phyloP scores from a whole-genome alignment of 2,888 invertebrate species.

The Sesia apiformis region DNA sequence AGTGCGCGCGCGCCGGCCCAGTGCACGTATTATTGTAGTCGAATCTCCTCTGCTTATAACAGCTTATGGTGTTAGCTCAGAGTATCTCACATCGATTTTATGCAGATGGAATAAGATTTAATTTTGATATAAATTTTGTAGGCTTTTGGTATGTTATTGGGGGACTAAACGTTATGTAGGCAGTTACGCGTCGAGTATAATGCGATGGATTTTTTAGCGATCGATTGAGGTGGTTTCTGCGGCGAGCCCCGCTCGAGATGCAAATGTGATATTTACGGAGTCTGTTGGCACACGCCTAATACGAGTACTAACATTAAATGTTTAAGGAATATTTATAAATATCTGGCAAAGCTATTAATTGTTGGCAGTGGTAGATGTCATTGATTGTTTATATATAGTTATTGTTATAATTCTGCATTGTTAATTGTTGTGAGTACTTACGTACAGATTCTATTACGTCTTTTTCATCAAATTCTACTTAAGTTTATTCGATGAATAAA shows the following conservation, averaged over 20 bases:
- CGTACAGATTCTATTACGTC: no score
- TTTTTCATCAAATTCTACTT: no score
- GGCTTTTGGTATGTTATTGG: slow-evolving; percentile 15
- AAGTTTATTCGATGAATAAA: no score
- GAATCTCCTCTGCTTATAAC: slow-evolving; percentile 45
- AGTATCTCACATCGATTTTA: slow-evolving; percentile 19
- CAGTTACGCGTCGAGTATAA: slow-evolving; percentile 59
- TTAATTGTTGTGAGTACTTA: no score
- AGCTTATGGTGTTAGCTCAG: slow-evolving; percentile 32
- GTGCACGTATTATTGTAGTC: slow-evolving; percentile 73
- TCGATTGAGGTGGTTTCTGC: slow-evolving; percentile 66
- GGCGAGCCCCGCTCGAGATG: slow-evolving; percentile 58
- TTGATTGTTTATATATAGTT: no score
- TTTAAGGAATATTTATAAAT: no score
- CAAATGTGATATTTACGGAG: slow-evolving; percentile 65
- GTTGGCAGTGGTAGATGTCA: no score
- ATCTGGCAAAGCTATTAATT: no score
- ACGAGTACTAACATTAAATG: no score
- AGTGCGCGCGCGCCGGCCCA: slow-evolving; percentile 73
- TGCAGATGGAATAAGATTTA: slow-evolving; percentile 19
- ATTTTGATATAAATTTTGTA: slow-evolving; percentile 11
- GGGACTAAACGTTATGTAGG: slow-evolving; percentile 36
- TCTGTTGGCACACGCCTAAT: slow-evolving; percentile 56
- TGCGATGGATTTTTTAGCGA: slow-evolving; percentile 68
- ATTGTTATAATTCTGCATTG: no score